phyloP scores from a whole-genome alignment of 2,888 invertebrate genomes.

The Silvanus unidentatus region DNA sequence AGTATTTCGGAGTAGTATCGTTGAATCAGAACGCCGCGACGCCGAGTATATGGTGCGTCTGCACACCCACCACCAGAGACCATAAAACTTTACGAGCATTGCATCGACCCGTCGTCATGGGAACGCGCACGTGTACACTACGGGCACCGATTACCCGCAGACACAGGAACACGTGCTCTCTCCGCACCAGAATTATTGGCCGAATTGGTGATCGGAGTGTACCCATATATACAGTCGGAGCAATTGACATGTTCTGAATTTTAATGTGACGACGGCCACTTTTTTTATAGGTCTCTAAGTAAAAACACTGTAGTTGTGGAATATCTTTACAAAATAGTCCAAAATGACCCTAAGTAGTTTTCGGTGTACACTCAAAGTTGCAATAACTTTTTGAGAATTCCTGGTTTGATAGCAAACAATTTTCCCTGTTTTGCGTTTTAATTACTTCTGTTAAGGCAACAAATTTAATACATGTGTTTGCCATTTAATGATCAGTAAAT shows the following conservation, averaged over 20 bases:
- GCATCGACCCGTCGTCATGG: constrained; percentile 47
- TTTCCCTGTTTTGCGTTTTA: neutral
- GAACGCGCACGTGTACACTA: constrained; percentile 38
- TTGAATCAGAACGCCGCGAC: constrained; percentile 41
- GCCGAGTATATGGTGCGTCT: constrained; percentile 41
- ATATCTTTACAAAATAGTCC: too few species aligned
- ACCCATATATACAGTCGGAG: constrained; percentile 17
- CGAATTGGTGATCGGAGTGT: constrained; percentile 29
- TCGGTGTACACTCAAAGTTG: too few species aligned
- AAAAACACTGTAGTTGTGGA: neutral
- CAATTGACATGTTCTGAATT: constrained; percentile 41
- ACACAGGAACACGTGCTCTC: constrained; percentile 20
- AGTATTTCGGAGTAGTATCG: constrained; percentile 16
- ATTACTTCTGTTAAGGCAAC: too few species aligned
- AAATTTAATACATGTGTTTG: too few species aligned
- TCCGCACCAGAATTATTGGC: constrained; percentile 7
- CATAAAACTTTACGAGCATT: constrained; percentile 48
- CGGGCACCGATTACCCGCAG: constrained; percentile 7
- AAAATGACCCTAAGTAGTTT: too few species aligned
- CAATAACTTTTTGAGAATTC: too few species aligned
- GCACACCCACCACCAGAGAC: constrained; percentile 33
- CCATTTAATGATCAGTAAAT: neutral
- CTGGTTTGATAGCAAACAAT: too few species aligned
- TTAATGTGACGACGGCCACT: constrained; percentile 23
- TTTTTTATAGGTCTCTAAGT: constrained; percentile 4